Conservation (phyloP, 2,797 vertebrate species). For the Tragopan temminckii region DNA sequence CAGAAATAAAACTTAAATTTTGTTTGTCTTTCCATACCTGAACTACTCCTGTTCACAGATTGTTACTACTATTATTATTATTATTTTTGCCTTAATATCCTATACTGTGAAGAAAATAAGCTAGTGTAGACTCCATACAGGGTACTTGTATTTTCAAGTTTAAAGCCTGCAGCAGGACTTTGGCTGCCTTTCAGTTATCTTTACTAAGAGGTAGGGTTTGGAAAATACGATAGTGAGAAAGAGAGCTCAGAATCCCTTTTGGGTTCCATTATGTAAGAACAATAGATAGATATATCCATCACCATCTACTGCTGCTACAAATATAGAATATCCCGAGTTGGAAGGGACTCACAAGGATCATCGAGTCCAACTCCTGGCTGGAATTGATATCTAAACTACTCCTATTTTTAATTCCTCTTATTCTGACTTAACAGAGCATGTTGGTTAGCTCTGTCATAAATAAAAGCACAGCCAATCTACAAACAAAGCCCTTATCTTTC, state of each 20-base stretch:
- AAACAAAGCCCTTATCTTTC: background rate
- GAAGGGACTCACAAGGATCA: too few relatives aligned
- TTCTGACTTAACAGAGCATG: background rate
- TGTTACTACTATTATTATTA: background rate
- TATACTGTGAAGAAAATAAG: background rate
- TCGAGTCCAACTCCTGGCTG: too few relatives aligned
- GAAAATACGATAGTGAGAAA: background rate
- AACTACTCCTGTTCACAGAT: background rate
- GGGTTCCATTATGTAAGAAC: background rate
- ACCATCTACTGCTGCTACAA: background rate
- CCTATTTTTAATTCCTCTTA: background rate
- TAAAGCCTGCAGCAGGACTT: background rate
- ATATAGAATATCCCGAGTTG: background rate
- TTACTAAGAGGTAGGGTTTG: background rate
- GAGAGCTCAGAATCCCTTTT: background rate
- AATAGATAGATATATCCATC: background rate
- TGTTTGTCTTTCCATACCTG: background rate
- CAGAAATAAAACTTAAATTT: background rate
- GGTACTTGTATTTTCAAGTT: background rate
- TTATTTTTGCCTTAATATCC: background rate
- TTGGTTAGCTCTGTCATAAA: background rate
- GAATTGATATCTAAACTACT: too few relatives aligned
- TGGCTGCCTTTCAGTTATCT: background rate
- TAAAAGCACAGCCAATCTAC: background rate
- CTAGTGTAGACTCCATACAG: accelerated